A percentile compares a stretch with the other conserved stretches of the same genome.
Conservation (phyloP, 1,140 invertebrate genomes). For the Ceratina calcarata region DNA sequence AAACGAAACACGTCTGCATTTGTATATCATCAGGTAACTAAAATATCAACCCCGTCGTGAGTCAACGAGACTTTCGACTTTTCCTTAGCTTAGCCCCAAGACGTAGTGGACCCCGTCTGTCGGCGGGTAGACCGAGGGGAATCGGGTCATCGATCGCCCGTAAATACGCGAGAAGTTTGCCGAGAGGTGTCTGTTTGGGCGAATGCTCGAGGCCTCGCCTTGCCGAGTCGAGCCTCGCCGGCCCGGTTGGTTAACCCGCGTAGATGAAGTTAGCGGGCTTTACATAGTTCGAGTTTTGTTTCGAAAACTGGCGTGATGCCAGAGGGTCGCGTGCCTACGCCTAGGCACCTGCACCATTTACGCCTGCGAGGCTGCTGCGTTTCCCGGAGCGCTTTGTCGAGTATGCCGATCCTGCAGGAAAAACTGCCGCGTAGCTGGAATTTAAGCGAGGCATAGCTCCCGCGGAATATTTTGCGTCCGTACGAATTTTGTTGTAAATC, state of each 20-base stretch:
- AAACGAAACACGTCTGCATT: too few species aligned
- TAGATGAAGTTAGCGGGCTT: slow-evolving; percentile 29
- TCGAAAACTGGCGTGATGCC: neutral
- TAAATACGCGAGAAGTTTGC: slow-evolving; percentile 17
- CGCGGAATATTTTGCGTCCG: neutral
- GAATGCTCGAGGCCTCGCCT: slow-evolving; percentile 5
- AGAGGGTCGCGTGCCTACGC: neutral
- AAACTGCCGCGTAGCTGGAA: neutral
- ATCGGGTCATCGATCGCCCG: slow-evolving; percentile 22
- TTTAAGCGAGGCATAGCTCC: neutral
- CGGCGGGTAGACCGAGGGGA: neutral
- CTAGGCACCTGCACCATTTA: slow-evolving; percentile 23
- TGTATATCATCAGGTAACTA: too few species aligned
- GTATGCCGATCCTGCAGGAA: too few species aligned
- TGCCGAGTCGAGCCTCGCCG: too few species aligned
- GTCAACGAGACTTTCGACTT: neutral
- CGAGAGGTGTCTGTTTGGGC: slow-evolving; percentile 16
- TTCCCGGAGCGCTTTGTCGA: too few species aligned
- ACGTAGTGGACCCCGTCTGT: neutral
- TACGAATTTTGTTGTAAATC: neutral
- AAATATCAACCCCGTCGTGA: neutral
- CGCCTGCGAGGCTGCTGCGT: neutral
- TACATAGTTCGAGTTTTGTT: slow-evolving; percentile 34
- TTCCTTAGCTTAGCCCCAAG: neutral
- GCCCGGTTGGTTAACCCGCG: slow-evolving; percentile 24